These are phyloP conservation scores for Mola mola DNA, from an alignment of 2,113 vertebrate species.

Conservation along the genomic window DNA sequence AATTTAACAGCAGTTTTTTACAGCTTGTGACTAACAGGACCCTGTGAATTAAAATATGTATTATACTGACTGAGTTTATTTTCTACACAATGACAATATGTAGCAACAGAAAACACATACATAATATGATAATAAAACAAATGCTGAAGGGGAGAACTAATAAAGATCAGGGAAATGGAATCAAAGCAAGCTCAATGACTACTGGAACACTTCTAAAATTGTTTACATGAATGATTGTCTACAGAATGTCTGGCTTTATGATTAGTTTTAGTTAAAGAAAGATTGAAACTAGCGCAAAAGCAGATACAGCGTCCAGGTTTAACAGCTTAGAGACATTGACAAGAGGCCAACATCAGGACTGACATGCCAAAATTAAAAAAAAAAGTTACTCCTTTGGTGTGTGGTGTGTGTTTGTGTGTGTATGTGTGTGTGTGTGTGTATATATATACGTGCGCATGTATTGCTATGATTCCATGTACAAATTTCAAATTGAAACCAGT, in stretches of 20 bases:
- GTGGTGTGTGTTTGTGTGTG: background rate
- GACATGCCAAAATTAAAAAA: too few species aligned
- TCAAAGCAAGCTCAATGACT: background rate
- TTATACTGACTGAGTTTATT: too few species aligned
- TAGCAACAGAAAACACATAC: conserved; percentile 16
- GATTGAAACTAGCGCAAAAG: conserved; percentile 9
- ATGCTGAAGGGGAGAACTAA: too few species aligned
- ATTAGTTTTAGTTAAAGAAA: background rate
- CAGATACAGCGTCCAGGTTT: background rate
- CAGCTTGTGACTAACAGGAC: background rate
- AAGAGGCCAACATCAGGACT: too few species aligned
- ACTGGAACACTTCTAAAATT: background rate
- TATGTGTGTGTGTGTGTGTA: conserved; percentile 2
- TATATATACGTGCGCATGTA: too few species aligned
- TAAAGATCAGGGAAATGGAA: background rate
- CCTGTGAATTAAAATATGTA: background rate
- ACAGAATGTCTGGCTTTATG: background rate
- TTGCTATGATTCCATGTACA: too few species aligned
- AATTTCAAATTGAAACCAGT: too few species aligned
- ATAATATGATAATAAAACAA: background rate
- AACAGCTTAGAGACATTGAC: too few species aligned
- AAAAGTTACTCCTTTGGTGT: too few species aligned
- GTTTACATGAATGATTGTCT: conserved; percentile 15
- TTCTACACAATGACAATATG: background rate
- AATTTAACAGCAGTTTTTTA: too few species aligned